These are phyloP conservation scores for Acrocephalus kingi DNA, from an alignment of 2,113 vertebrate genomes.

Conservation along the genomic window DNA sequence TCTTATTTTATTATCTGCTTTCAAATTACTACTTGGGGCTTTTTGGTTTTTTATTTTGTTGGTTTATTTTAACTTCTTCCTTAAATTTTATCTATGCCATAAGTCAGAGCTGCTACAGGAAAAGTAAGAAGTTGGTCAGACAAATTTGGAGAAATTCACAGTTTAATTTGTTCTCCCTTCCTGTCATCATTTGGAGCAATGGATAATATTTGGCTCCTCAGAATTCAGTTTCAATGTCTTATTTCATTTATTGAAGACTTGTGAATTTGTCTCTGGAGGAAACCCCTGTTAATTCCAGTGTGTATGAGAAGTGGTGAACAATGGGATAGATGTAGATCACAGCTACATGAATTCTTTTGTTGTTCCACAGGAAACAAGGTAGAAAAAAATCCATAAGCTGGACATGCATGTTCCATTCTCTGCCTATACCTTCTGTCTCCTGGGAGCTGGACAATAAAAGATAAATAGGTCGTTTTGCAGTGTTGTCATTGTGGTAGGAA, in stretches of 20 bases:
- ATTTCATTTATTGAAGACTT: neutral
- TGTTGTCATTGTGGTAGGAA: neutral
- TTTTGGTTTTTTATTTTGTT: neutral
- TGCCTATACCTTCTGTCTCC: neutral
- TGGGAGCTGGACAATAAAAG: neutral
- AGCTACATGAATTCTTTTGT: neutral
- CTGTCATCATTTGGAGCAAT: neutral
- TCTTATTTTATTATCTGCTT: neutral
- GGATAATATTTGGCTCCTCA: neutral
- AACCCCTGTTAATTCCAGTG: neutral
- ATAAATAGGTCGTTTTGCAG: neutral
- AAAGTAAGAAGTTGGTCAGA: neutral
- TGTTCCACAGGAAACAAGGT: neutral
- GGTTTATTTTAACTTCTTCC: neutral
- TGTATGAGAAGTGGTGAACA: neutral
- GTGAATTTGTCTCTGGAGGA: neutral
- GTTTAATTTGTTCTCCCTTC: neutral
- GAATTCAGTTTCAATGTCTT: neutral
- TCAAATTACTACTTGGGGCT: neutral
- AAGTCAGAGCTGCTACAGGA: neutral
- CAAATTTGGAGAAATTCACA: neutral
- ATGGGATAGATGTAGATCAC: neutral
- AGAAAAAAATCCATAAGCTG: neutral
- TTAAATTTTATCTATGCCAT: neutral
- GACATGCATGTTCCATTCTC: neutral